Evolutionary conservation across 2,113 vertebrate species (phyloP), one percentile per base, ranked within the genome.

Genomic region (Ailurus styani): DNA sequence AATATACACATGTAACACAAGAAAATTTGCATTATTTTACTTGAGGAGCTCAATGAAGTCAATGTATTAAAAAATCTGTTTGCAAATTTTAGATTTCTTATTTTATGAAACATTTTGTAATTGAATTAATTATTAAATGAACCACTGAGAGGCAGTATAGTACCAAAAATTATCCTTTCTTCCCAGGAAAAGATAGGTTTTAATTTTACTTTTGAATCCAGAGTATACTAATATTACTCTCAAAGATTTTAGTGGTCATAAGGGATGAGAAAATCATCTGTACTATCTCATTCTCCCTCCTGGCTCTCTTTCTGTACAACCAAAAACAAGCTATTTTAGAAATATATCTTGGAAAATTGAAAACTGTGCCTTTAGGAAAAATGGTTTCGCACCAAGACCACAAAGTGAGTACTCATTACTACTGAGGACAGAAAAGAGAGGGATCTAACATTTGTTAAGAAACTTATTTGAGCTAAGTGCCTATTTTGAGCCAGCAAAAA

Each of bases 71-170:
- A 92, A 92, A 92, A 34, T 10, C 8, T 70, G 27, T 79, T 66
- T 29, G 14, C 25, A 93, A 81, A 60, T 57, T 50, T 72, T 73
- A 54, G 20, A 21, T 3, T 85, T 64, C 86, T 86, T 78, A 60
- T 90, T 81, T 90, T 62, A 73, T 42, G 40, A 77, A 72, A 84
- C 5, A 55, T 83, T 60, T 57, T 78, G 0, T 37, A 37, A 73
- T 45, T 79, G n/a, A 91, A 62, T 25, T 84, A 79, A 85, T 68
- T 79, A 91, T 94, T 95, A 88, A 78, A 57, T 75, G 54, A 91
- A 88, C 91, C 93, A 94, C 62, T 34, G 40, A 75, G 94, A 68
- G 95, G 70, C 93, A 97, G 87, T 68, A 1, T 45, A 73, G 29
- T 91, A 13, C 47, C 70, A 18, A 42, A 88, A 79, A 52, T 91